phyloP scores from a whole-genome alignment of 64 coral and sea anemone genomes.

The Stichodactyla helianthus region DNA sequence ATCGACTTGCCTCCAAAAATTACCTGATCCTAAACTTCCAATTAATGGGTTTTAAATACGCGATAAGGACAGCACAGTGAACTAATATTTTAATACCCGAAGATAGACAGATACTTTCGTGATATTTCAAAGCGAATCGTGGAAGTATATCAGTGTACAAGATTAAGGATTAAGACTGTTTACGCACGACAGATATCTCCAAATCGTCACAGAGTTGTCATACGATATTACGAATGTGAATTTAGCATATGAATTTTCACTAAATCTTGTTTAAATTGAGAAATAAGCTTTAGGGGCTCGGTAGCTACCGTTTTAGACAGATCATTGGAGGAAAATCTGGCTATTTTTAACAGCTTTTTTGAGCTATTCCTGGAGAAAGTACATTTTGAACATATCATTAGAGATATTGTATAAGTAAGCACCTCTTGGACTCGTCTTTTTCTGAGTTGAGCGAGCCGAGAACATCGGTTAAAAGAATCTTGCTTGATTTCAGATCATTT shows the following conservation, averaged over 20 bases:
- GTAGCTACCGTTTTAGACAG: not conserved
- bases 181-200: not conserved
- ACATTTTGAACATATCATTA: too few species aligned
- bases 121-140: not conserved
- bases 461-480: too few species aligned
- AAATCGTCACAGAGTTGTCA: not conserved
- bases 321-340: not conserved
- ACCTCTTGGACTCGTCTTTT: too few species aligned
- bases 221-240: not conserved
- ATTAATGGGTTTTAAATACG: conserved; percentile 4
- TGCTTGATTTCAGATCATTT: too few species aligned
- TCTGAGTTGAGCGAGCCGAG: too few species aligned
- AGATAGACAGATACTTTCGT: not conserved
- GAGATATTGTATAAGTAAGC: too few species aligned
- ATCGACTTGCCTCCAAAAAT: not conserved
- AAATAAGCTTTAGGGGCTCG: not conserved
- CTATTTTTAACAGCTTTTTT: too few species aligned
- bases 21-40: not conserved
- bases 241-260: not conserved
- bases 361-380: too few species aligned
- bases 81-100: not conserved
- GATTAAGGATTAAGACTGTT: conserved; percentile 5
- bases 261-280: conserved; percentile 12
- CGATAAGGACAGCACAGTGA: not conserved
- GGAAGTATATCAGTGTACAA: not conserved